These are phyloP conservation scores for Gnathonemus echidnorhynchus DNA, from an alignment of 2,113 vertebrate species.

Conservation along the genomic window DNA sequence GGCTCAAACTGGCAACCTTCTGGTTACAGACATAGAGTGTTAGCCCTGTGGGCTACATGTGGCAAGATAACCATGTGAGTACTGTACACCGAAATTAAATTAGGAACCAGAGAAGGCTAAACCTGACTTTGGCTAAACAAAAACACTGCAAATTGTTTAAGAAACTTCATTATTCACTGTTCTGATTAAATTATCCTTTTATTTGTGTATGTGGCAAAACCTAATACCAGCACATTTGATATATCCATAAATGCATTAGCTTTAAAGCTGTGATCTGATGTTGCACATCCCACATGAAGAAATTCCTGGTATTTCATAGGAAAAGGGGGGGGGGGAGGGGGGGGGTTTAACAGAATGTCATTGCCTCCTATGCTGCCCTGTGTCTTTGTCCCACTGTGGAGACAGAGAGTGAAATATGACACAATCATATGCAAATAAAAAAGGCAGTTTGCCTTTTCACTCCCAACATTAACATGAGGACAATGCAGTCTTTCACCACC, in stretches of 20 bases:
- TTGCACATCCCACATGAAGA: not conserved
- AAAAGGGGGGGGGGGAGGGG: not conserved
- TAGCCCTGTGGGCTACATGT: not conserved
- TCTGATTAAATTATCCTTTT: not conserved
- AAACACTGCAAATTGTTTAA: not conserved
- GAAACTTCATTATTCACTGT: not conserved
- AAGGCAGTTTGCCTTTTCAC: not conserved
- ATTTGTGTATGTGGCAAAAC: not conserved
- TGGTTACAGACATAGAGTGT: not conserved
- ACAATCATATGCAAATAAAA: not conserved
- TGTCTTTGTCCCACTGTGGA: not conserved
- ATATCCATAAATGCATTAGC: not conserved
- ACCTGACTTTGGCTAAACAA: not conserved
- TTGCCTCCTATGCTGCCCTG: not conserved
- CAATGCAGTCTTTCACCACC: not conserved
- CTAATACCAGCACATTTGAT: not conserved
- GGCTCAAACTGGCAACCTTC: not conserved
- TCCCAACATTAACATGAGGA: not conserved
- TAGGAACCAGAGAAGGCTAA: not conserved
- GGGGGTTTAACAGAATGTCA: not conserved
- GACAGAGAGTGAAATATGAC: not conserved
- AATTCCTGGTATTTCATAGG: not conserved
- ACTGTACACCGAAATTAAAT: not conserved
- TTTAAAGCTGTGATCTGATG: not conserved
- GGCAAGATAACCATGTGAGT: not conserved